Conservation (phyloP, 1,140 invertebrate genomes). For the Oncopodura yosiiana region DNA sequence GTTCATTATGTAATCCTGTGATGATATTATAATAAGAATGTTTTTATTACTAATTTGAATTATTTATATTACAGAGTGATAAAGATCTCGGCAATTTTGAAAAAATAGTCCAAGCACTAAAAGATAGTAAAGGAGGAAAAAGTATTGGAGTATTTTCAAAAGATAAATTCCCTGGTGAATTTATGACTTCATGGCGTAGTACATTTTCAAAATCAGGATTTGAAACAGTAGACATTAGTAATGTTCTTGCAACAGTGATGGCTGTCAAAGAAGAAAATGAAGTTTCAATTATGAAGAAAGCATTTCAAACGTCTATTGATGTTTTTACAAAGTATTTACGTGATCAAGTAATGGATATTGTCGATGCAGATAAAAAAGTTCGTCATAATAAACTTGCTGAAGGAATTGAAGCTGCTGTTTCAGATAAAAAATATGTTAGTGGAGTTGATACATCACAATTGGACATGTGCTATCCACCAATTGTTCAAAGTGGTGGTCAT, state of each 20-base stretch:
- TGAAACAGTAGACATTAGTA: slow-evolving; percentile 77
- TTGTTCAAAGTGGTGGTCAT: slow-evolving; percentile 95
- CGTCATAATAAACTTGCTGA: slow-evolving; percentile 86
- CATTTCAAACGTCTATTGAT: slow-evolving; percentile 83
- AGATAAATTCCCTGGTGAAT: slow-evolving; percentile 86
- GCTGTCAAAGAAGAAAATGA: slow-evolving; percentile 92
- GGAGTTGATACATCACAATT: slow-evolving; percentile 77
- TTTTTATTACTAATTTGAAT: not conserved
- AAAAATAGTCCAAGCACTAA: slow-evolving; percentile 74
- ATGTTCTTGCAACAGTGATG: slow-evolving; percentile 74
- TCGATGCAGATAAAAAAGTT: slow-evolving; percentile 85
- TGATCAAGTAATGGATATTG: slow-evolving; percentile 97
- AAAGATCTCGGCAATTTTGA: slow-evolving; percentile 92
- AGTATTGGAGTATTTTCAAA: slow-evolving; percentile 85
- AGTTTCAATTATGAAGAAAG: slow-evolving; percentile 85
- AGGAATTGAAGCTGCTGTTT: slow-evolving; percentile 80
- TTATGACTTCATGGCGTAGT: slow-evolving; percentile 81
- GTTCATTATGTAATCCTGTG: not conserved
- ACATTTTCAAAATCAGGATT: slow-evolving; percentile 65
- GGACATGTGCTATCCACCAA: slow-evolving; percentile 96
- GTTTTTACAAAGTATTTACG: slow-evolving; percentile 93
- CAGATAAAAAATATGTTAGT: slow-evolving; percentile 83
- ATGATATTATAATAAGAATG: not conserved
- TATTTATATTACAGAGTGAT: slow-evolving; percentile 58
- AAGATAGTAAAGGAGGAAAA: slow-evolving; percentile 80